A percentile compares a stretch with the other conserved stretches of the same genome.
phyloP scores from a whole-genome alignment of 2,797 vertebrate genomes.

The Characodon lateralis region DNA sequence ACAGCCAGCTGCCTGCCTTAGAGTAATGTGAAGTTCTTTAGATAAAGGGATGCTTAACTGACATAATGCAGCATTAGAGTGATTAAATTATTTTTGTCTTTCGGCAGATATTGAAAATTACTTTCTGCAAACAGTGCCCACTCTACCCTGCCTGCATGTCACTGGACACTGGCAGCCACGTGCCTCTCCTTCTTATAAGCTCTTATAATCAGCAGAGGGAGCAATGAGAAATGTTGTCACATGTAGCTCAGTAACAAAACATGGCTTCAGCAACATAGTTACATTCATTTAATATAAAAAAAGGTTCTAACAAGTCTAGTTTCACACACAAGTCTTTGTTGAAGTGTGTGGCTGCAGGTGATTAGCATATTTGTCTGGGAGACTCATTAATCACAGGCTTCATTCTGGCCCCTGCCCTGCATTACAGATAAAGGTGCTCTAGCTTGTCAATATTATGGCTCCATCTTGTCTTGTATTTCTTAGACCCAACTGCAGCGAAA shows the following conservation, averaged over 20 bases:
- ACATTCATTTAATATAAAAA: background rate
- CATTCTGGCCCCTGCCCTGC: slow-evolving; percentile 49
- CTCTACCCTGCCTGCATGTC: no score
- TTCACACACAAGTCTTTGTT: slow-evolving; percentile 18
- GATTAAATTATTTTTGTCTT: no score
- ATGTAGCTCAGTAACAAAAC: background rate
- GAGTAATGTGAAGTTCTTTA: no score
- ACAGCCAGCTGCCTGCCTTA: no score
- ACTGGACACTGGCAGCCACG: no score
- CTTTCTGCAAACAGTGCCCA: no score
- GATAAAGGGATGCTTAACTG: no score
- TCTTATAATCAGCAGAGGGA: no score
- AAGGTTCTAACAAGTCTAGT: slow-evolving; percentile 24
- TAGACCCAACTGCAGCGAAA: slow-evolving; percentile 4
- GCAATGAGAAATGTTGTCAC: no score
- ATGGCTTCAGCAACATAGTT: background rate
- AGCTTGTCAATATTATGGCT: slow-evolving; percentile 38
- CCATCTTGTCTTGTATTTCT: slow-evolving; percentile 45
- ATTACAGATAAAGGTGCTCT: slow-evolving; percentile 41
- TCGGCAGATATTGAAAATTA: no score
- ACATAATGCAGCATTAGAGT: no score
- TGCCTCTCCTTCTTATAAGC: no score
- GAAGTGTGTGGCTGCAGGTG: slow-evolving; percentile 35
- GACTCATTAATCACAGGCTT: slow-evolving; percentile 58
- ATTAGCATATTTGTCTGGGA: slow-evolving; percentile 53